These are phyloP conservation scores for Heliconius ethilla DNA, from an alignment of 2,888 invertebrate species.

Conservation along the genomic window DNA sequence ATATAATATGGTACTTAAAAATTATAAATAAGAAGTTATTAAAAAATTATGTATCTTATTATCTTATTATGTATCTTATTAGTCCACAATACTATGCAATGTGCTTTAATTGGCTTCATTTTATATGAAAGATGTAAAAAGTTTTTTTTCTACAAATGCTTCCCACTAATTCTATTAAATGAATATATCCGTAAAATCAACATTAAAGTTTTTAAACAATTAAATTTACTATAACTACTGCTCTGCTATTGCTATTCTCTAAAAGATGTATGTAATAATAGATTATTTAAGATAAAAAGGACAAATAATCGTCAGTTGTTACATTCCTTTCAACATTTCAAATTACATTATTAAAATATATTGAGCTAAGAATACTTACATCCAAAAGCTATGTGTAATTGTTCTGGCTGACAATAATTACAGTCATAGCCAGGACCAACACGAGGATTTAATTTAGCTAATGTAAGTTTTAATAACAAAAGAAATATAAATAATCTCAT, in stretches of 20 bases:
- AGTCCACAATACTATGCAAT: neutral
- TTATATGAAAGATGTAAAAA: neutral
- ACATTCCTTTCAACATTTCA: neutral
- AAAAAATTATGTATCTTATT: neutral
- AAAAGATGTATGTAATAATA: neutral
- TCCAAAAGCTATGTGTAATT: slow-evolving; percentile 85
- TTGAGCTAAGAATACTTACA: slow-evolving; percentile 58
- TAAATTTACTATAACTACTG: neutral
- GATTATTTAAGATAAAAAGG: neutral
- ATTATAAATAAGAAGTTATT: too few species aligned
- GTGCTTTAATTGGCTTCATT: neutral
- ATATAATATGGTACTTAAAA: too few species aligned
- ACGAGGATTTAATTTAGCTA: slow-evolving; percentile 18
- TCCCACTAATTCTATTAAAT: neutral
- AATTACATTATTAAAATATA: neutral
- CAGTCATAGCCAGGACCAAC: slow-evolving; percentile 53
- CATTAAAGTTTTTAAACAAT: neutral
- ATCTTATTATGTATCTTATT: neutral
- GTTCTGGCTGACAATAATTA: slow-evolving; percentile 84
- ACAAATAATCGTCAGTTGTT: neutral
- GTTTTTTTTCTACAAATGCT: neutral
- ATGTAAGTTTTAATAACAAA: slow-evolving; percentile 30
- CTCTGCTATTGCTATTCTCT: neutral
- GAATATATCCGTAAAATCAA: neutral
- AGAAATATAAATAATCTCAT: slow-evolving; percentile 39